These are phyloP conservation scores for Alouatta palliata DNA, from an alignment of 2,113 vertebrate species.

Conservation along the genomic window DNA sequence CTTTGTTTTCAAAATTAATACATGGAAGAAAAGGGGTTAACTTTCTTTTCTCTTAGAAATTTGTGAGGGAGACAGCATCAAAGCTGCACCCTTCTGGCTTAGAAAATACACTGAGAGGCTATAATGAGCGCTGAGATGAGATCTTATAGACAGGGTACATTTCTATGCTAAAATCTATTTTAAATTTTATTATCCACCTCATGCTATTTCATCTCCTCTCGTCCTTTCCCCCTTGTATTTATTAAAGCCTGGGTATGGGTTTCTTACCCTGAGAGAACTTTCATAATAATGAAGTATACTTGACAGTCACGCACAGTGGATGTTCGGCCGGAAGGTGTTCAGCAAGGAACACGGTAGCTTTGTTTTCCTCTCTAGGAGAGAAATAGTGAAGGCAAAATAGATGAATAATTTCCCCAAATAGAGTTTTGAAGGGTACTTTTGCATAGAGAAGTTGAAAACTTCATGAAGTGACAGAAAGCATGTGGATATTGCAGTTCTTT, in stretches of 20 bases:
- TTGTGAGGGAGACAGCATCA: not conserved
- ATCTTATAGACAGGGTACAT: not conserved
- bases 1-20: not conserved
- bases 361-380: not conserved
- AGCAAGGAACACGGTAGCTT: not conserved
- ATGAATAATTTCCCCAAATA: not conserved
- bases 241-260: not conserved
- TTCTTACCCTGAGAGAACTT: not conserved
- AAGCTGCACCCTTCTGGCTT: not conserved
- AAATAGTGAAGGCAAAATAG: not conserved
- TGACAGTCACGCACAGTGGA: fast-evolving
- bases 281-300: not conserved
- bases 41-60: slow-evolving; percentile 8
- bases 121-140: fast-evolving
- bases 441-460: not conserved
- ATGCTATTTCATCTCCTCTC: not conserved
- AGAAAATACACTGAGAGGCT: not conserved
- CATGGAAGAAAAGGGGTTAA: not conserved
- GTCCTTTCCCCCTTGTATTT: not conserved
- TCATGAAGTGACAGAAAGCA: not conserved
- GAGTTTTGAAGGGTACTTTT: not conserved
- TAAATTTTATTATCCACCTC: not conserved
- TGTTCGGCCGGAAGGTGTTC: fast-evolving
- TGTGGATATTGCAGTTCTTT: fast-evolving
- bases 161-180: not conserved